These are phyloP conservation scores for Sinopyrophorus schimmeli DNA, from an alignment of 2,888 invertebrate genomes.

Conservation along the genomic window DNA sequence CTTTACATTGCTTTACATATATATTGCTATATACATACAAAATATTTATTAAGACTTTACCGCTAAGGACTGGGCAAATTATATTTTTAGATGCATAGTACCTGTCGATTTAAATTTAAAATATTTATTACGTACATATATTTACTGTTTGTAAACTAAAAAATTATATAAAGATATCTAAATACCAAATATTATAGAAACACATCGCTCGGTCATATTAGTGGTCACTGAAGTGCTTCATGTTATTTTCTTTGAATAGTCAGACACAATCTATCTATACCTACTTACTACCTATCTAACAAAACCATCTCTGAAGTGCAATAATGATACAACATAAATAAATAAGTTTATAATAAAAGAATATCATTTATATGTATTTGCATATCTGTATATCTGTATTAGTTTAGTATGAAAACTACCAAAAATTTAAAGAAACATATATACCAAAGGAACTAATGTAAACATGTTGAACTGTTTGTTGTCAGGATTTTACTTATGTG, in stretches of 20 bases:
- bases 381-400: slow-evolving; percentile 2
- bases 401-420: neutral
- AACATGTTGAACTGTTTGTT: slow-evolving; percentile 23
- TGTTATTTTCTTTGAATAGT: slow-evolving; percentile 22
- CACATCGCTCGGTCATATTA: slow-evolving; percentile 12
- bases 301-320: slow-evolving; percentile 8
- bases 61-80: no score
- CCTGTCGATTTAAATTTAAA: no score
- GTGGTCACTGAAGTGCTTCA: slow-evolving; percentile 49
- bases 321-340: slow-evolving; percentile 1
- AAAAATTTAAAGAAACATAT: slow-evolving; percentile 21
- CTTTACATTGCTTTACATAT: no score
- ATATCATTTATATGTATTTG: neutral
- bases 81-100: no score
- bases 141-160: no score
- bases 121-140: no score
- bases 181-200: neutral
- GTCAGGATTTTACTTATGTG: slow-evolving; percentile 25
- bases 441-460: slow-evolving; percentile 25
- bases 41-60: no score
- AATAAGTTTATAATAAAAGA: no score
- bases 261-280: no score
- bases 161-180: neutral
- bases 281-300: no score
- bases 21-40: no score